These are phyloP conservation scores for Scartelaos histophorus DNA, from an alignment of 2,113 vertebrate species.

Conservation along the genomic window DNA sequence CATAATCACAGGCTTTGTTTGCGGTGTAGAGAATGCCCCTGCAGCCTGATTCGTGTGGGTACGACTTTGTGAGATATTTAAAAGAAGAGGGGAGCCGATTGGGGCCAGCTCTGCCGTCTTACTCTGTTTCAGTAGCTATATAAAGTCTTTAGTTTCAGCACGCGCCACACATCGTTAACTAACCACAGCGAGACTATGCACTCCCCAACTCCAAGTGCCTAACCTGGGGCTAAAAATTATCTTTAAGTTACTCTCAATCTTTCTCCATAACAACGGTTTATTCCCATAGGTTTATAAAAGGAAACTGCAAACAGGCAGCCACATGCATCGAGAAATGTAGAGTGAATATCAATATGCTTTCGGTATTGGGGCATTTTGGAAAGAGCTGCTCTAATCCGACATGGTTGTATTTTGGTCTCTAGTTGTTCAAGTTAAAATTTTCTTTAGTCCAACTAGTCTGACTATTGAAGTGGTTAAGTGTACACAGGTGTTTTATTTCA, in stretches of 20 bases:
- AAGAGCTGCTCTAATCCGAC: slow-evolving; percentile 48
- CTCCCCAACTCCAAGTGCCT: slow-evolving; percentile 39
- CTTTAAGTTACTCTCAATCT: slow-evolving; percentile 62
- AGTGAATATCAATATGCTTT: slow-evolving; percentile 35
- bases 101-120: slow-evolving; percentile 50
- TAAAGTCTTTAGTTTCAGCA: slow-evolving; percentile 55
- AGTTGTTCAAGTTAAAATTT: background rate
- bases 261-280: slow-evolving; percentile 46
- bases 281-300: slow-evolving; percentile 49
- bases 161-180: slow-evolving; percentile 55
- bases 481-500: too few relatives aligned
- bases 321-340: slow-evolving; percentile 23
- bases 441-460: background rate
- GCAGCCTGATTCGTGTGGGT: slow-evolving; percentile 22
- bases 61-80: slow-evolving; percentile 41
- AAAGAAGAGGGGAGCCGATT: slow-evolving; percentile 16
- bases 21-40: slow-evolving; percentile 48
- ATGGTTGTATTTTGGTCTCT: background rate
- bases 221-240: slow-evolving; percentile 60
- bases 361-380: slow-evolving; percentile 42
- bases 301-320: slow-evolving; percentile 53
- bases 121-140: slow-evolving; percentile 45
- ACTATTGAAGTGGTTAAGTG: too few relatives aligned
- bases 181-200: slow-evolving; percentile 56
- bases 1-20: slow-evolving; percentile 67